Evolutionary conservation across 2,888 invertebrate species (phyloP), one percentile per base, ranked within the genome.

Genomic region (Craniophora ligustri): DNA sequence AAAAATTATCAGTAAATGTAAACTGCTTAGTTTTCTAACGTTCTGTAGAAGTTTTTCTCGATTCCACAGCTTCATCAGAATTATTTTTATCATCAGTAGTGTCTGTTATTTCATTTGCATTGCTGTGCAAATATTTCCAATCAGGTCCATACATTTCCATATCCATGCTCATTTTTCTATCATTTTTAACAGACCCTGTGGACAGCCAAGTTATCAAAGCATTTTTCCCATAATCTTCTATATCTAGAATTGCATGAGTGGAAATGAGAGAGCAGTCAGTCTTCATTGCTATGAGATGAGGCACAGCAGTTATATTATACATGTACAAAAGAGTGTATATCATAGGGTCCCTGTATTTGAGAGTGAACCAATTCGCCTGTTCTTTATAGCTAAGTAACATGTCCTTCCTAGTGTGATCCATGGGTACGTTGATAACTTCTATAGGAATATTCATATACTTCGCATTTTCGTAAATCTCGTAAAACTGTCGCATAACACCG

Each of bases 351-450:
- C 78, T 57, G 67, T 76, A 82, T 5, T 69, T 68, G 8, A 92
- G 79, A 38, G 87, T 85, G 45, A 92, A 92, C 92, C 92, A 93
- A 44, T 93, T 92, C 0, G 92, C 92, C 79, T 93, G 92, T 0
- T 64, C 51, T 0, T 81, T 66, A 48, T 70, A 92, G 13, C 82
- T 78, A 0, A 50, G 40, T 11, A 44, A 42, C 76, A 84, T 86
- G 1, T 86, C 82, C 1, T 70, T 65, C 36, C 82, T 75, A 0
- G 49, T 80, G 0, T 87, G 86, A 26, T 92, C 92, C 76, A 89
- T 72, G 0, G 92, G 89, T 0, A 92, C 61, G 28, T 90, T 81
- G 2, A 93, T 83, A 0, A 93, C 92, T 80, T 93, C 92, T 26
- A 92, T 72, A 0, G 92, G 90, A 1, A 92, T 14, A 53, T 91